These are phyloP conservation scores for Notodonta dromedarius DNA, from an alignment of 2,888 invertebrate species.

Conservation along the genomic window DNA sequence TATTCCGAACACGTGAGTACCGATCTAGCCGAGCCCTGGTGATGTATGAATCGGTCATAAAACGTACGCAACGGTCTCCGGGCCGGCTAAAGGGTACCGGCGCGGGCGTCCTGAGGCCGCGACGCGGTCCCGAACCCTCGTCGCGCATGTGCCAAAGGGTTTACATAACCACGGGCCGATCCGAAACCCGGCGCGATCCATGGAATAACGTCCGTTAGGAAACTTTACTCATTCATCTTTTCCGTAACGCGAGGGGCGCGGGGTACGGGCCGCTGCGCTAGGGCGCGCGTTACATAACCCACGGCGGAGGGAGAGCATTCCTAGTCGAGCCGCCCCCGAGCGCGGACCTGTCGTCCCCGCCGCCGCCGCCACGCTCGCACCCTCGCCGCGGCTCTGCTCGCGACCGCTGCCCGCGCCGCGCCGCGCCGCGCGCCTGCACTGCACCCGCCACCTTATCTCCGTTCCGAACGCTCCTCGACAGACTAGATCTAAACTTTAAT, in stretches of 20 bases:
- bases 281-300: slow-evolving; percentile 74
- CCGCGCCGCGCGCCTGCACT: slow-evolving; percentile 38
- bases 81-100: slow-evolving; percentile 27
- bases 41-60: slow-evolving; percentile 4
- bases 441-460: slow-evolving; percentile 35
- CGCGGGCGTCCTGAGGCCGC: slow-evolving; percentile 43
- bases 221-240: slow-evolving; percentile 83
- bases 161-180: slow-evolving; percentile 73
- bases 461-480: slow-evolving; percentile 36
- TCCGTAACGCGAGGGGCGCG: slow-evolving; percentile 75
- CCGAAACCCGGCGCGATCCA: slow-evolving; percentile 68
- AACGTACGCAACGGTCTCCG: neutral
- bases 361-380: slow-evolving; percentile 30
- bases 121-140: slow-evolving; percentile 31
- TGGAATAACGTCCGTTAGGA: slow-evolving; percentile 77
- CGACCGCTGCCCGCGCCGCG: slow-evolving; percentile 29
- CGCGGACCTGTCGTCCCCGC: slow-evolving; percentile 49
- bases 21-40: neutral
- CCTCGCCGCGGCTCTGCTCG: slow-evolving; percentile 31
- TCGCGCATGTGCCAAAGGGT: slow-evolving; percentile 64
- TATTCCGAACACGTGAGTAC: slow-evolving; percentile 3
- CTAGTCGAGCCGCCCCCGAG: slow-evolving; percentile 60
- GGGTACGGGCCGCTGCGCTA: slow-evolving; percentile 70
- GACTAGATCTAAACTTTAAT: slow-evolving; percentile 49
- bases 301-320: slow-evolving; percentile 60